Evolutionary conservation across 2,797 vertebrate species (phyloP).

Genomic region (Alca torda): DNA sequence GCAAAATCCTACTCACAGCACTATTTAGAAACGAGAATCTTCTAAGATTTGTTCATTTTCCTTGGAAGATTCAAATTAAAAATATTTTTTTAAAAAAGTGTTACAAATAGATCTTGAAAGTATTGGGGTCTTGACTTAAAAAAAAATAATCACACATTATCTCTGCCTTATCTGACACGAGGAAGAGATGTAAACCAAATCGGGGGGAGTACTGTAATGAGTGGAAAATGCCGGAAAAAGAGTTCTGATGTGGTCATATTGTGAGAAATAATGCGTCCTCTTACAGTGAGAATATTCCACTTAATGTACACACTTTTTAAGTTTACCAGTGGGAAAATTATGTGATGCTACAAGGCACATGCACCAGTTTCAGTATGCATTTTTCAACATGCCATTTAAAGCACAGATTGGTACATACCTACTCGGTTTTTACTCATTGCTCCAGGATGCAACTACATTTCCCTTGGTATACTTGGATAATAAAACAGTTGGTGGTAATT

Average conservation of each 20-base stretch:
- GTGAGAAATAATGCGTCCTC: neutral
- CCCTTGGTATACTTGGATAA: conserved; percentile 29
- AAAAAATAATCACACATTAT: neutral
- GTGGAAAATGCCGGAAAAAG: neutral
- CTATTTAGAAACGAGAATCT: neutral
- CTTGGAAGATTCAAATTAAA: neutral
- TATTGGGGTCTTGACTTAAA: neutral
- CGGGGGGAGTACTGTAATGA: neutral
- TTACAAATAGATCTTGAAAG: neutral
- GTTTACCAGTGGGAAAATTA: neutral
- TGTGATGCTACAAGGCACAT: neutral
- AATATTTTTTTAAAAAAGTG: neutral
- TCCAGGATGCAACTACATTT: conserved; percentile 39
- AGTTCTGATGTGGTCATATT: neutral
- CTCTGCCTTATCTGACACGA: fast-evolving
- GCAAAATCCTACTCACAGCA: neutral
- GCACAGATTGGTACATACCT: neutral
- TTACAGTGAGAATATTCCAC: neutral
- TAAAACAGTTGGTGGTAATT: conserved; percentile 57
- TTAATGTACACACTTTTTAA: neutral
- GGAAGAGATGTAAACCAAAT: neutral
- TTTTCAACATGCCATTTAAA: neutral
- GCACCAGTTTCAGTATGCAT: neutral
- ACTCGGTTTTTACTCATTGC: neutral
- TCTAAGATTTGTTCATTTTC: neutral